Evolutionary conservation across 1,140 invertebrate genomes (phyloP), one percentile per base, ranked within the genome.

Genomic region (Scaptodrosophila lebanonensis): DNA sequence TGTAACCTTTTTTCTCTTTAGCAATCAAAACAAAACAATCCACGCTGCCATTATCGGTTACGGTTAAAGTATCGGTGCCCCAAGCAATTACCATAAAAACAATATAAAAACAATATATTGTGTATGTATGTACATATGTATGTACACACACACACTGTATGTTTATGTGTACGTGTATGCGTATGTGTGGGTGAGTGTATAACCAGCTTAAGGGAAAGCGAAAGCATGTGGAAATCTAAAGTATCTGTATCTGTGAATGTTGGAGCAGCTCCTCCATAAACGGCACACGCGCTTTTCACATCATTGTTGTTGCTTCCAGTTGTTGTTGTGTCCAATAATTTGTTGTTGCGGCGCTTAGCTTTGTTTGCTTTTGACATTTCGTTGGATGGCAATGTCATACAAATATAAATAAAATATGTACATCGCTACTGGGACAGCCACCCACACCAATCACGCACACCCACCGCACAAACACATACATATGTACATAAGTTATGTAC

Each of bases 361-460:
- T 75, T 76, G 71, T 75, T 75, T 75, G 71, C 66, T 71, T 66
- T 56, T 76, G 72, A 76, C 72, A 76, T 76, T 76, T 77, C 72
- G 66, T 32, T 69, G 48, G 71, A 49, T 70, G 77, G 66, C 72
- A 76, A 76, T 76, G 72, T 76, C 72, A 76, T 76, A 77, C 72
- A 77, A 76, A 71, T 76, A 76, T 77, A 76, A 71, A 71, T 70
- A 77, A 70, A 50, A 73, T 52, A 53, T 43, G 47, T 48, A 52
- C 59, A 52, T 44, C 56, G 36, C 30, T 44, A 38, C 35, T 32
- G 25, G 18, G 42, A 58, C 38, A 17, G 17, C 56, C 59, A 62
- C 59, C 59, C 59, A 62, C 59, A 45, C 59, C 45, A 64, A 49
- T 33, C 18, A 52, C 72, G 71, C 72, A 72, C 72, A 64, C 72